Percentiles rank a stretch among this genome's conserved stretches.
phyloP scores from a whole-genome alignment of 2,797 vertebrate genomes.

The Cercopithecus neglectus region DNA sequence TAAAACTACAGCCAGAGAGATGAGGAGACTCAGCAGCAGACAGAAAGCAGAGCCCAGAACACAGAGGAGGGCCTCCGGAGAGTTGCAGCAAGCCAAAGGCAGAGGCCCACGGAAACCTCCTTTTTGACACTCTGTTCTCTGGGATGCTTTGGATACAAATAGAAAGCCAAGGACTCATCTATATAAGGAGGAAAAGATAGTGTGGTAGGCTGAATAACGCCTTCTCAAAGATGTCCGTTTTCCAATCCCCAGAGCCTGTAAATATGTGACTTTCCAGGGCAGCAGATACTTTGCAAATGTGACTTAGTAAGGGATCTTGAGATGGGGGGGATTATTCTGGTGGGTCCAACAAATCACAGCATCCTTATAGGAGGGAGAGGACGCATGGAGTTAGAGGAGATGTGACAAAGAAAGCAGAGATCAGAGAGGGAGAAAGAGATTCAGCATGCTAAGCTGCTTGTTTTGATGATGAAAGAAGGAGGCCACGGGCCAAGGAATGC shows the following conservation, averaged over 20 bases:
- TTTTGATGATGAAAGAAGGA: not conserved
- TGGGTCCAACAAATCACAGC: not conserved
- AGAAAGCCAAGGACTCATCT: not conserved
- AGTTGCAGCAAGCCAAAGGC: not conserved
- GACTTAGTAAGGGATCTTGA: not conserved
- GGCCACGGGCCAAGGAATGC: not conserved
- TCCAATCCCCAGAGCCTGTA: not conserved
- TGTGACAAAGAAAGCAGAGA: not conserved
- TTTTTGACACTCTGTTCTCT: not conserved
- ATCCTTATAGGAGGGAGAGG: not conserved
- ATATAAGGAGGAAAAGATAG: not conserved
- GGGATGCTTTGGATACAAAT: not conserved
- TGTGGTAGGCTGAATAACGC: not conserved
- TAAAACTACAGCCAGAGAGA: not conserved
- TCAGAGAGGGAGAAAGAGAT: not conserved
- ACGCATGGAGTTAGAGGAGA: not conserved
- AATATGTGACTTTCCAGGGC: not conserved
- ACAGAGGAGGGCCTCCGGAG: not conserved
- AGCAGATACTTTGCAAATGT: not conserved
- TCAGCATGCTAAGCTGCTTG: not conserved
- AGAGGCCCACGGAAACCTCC: not conserved
- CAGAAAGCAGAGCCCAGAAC: not conserved
- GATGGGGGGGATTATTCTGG: not conserved
- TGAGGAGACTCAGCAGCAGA: not conserved
- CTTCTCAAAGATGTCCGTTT: not conserved